Percentiles rank a stretch among this genome's conserved stretches.
Conservation (phyloP, 2,113 vertebrate species). For the Fregetta grallaria region DNA sequence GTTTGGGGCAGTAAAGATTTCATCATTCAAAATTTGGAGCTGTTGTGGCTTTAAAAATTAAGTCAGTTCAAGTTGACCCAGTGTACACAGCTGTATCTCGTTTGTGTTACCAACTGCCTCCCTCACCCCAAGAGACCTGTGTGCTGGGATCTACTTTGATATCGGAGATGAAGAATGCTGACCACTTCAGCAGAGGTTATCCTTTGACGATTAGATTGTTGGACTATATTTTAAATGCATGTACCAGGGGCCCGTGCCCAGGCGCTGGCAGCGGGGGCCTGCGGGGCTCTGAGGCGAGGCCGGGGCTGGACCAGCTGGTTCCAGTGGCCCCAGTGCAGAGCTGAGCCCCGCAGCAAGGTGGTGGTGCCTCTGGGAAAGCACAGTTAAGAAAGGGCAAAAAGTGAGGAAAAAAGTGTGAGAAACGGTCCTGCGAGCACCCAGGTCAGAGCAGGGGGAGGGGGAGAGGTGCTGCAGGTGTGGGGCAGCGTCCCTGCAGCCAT, state of each 20-base stretch:
- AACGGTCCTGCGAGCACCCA: rapidly evolving
- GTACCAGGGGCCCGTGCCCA: rapidly evolving
- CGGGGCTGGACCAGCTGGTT: neutral
- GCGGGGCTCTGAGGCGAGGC: neutral
- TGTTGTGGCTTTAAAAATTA: neutral
- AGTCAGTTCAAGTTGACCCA: rapidly evolving
- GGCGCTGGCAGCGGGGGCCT: rapidly evolving
- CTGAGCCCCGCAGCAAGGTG: neutral
- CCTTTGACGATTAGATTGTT: too few relatives aligned
- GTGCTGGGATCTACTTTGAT: too few relatives aligned
- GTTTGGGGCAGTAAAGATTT: neutral
- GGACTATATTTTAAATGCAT: rapidly evolving
- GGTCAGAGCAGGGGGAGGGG: rapidly evolving
- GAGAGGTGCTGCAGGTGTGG: too few relatives aligned
- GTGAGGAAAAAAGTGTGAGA: neutral
- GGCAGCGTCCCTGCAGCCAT: neutral
- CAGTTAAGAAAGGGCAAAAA: neutral
- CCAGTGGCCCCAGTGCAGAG: rapidly evolving
- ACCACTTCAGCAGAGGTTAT: neutral
- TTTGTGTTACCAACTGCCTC: rapidly evolving
- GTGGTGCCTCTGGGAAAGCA: rapidly evolving
- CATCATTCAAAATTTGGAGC: neutral
- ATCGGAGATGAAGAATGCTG: rapidly evolving
- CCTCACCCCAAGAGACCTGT: too few relatives aligned
- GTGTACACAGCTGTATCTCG: rapidly evolving